phyloP scores from a whole-genome alignment of 2,888 invertebrate species.

The Tipula lateralis region DNA sequence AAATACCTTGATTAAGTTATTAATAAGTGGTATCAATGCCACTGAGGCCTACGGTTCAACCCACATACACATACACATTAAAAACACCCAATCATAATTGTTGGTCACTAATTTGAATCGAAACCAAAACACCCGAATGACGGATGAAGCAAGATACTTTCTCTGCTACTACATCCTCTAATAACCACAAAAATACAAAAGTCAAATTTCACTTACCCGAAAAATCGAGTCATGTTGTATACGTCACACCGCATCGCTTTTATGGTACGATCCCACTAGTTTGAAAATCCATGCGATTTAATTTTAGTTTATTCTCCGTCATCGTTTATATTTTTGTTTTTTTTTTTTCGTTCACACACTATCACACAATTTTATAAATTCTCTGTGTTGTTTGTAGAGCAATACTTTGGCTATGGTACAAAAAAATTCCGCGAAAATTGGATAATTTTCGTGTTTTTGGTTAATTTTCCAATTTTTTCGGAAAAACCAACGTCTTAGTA shows the following conservation, averaged over 20 bases:
- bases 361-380: neutral
- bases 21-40: too few relatives aligned
- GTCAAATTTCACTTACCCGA: too few relatives aligned
- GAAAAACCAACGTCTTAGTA: neutral
- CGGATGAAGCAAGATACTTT: too few relatives aligned
- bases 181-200: too few relatives aligned
- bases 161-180: too few relatives aligned
- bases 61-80: too few relatives aligned
- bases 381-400: conserved; percentile 1
- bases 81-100: too few relatives aligned
- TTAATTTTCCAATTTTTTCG: neutral
- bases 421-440: neutral
- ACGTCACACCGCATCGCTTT: neutral
- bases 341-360: neutral
- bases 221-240: too few relatives aligned
- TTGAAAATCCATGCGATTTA: neutral
- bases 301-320: neutral
- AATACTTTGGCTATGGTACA: neutral
- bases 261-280: neutral
- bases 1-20: too few relatives aligned
- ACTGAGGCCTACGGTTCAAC: too few relatives aligned
- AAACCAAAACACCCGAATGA: too few relatives aligned
- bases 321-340: neutral
- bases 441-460: neutral
- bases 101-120: too few relatives aligned